Percentiles rank a stretch among this genome's conserved stretches.
phyloP scores from a whole-genome alignment of 2,113 vertebrate species.

The Haplotaxodon microlepis region DNA sequence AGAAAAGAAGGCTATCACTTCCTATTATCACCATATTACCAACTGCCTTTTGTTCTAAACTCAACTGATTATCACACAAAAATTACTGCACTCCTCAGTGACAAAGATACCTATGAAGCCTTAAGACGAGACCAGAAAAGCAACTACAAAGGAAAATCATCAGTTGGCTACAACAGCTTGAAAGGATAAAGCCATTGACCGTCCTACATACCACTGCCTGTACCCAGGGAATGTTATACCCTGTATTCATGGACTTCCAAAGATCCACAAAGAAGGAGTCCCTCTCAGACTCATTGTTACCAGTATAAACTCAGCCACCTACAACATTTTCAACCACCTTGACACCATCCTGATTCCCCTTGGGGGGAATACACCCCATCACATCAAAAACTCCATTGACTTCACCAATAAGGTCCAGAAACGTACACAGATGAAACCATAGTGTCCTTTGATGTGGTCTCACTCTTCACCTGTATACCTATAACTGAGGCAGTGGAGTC shows the following conservation, averaged over 20 bases:
- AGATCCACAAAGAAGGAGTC: not conserved
- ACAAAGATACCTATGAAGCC: not conserved
- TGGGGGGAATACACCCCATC: not conserved
- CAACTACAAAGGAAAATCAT: not conserved
- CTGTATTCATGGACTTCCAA: not conserved
- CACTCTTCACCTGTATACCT: not conserved
- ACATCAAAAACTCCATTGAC: not conserved
- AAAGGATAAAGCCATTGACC: not conserved
- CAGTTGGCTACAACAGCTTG: not conserved
- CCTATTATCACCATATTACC: not conserved
- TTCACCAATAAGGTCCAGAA: not conserved
- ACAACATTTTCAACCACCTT: not conserved
- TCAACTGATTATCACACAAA: fast-evolving
- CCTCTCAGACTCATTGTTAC: not conserved
- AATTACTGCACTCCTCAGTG: not conserved
- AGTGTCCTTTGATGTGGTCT: not conserved
- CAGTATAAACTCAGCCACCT: not conserved
- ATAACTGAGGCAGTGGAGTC: not conserved
- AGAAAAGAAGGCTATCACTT: not conserved
- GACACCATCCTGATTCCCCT: not conserved
- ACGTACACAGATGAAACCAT: not conserved
- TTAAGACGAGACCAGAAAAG: not conserved
- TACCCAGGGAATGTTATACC: not conserved
- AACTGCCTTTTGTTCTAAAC: not conserved
- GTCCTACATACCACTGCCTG: fast-evolving